Evolutionary conservation across 2,113 vertebrate species (phyloP).

Genomic region (Ictidomys tridecemlineatus): DNA sequence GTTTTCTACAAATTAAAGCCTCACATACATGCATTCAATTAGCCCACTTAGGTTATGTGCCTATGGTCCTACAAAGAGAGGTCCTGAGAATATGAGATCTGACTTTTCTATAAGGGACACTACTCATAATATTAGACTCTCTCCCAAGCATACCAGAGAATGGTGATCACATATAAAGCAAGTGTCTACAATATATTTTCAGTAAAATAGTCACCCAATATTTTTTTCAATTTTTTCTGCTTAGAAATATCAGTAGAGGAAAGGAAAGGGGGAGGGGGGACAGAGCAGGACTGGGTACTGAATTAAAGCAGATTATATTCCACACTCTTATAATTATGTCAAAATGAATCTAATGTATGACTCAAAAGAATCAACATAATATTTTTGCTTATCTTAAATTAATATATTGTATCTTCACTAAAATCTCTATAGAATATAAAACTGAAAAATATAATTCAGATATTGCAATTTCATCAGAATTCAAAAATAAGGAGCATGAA

Average conservation of each 20-base stretch:
- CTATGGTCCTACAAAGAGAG: neutral
- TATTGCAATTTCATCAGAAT: neutral
- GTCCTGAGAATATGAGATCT: neutral
- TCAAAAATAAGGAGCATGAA: neutral
- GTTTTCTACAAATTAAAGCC: neutral
- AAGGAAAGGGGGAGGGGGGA: too few relatives aligned
- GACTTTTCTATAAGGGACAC: neutral
- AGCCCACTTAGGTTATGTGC: neutral
- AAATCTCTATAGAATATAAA: neutral
- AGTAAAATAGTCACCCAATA: neutral
- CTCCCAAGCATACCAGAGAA: neutral
- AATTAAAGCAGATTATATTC: too few relatives aligned
- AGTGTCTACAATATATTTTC: neutral
- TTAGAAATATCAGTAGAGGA: neutral
- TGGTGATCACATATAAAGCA: neutral
- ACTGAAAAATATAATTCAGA: neutral
- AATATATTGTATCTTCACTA: neutral
- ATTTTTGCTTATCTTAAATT: conserved; percentile 28
- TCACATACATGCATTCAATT: neutral
- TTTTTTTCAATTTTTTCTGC: neutral
- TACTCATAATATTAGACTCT: neutral
- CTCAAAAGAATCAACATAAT: neutral
- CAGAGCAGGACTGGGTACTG: too few relatives aligned
- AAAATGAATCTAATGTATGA: too few relatives aligned
- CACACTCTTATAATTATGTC: too few relatives aligned